Evolutionary conservation across 2,888 invertebrate genomes (phyloP).

Genomic region (Agonum fuliginosum): DNA sequence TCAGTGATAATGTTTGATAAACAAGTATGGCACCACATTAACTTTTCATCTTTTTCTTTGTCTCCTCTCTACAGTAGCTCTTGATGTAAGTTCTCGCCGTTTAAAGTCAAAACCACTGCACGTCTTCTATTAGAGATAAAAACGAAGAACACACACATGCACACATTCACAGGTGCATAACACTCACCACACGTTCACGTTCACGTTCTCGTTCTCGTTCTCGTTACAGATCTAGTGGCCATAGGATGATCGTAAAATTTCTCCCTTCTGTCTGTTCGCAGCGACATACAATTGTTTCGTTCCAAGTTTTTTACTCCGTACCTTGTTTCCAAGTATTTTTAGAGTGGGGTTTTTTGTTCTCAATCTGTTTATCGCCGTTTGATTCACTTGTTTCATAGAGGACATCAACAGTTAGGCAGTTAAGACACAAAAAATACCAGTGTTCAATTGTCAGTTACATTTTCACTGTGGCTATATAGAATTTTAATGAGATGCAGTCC

Average conservation of each 20-base stretch:
- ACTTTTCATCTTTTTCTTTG: background rate
- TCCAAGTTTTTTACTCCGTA: background rate
- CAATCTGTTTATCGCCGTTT: background rate
- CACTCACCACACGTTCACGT: background rate
- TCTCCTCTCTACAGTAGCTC: background rate
- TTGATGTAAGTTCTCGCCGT: conserved; percentile 9
- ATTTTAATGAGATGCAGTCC: no score
- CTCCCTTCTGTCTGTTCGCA: background rate
- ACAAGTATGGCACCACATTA: no score
- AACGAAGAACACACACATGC: conserved; percentile 6
- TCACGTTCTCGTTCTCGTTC: no score
- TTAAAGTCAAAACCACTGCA: conserved; percentile 47
- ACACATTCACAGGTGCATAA: conserved; percentile 14
- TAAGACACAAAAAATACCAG: background rate
- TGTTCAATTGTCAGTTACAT: no score
- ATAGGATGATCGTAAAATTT: conserved; percentile 19
- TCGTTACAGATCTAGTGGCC: conserved; percentile 43
- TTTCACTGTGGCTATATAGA: no score
- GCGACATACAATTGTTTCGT: conserved; percentile 7
- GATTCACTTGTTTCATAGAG: background rate
- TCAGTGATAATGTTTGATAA: no score
- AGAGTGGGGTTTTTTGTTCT: background rate
- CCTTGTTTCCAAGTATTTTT: background rate
- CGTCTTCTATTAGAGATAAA: conserved; percentile 36
- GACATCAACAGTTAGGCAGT: background rate